Evolutionary conservation across 37 sponge, comb jelly and placozoan genomes (phyloP).

Genomic region (Eunapius fragilis): DNA sequence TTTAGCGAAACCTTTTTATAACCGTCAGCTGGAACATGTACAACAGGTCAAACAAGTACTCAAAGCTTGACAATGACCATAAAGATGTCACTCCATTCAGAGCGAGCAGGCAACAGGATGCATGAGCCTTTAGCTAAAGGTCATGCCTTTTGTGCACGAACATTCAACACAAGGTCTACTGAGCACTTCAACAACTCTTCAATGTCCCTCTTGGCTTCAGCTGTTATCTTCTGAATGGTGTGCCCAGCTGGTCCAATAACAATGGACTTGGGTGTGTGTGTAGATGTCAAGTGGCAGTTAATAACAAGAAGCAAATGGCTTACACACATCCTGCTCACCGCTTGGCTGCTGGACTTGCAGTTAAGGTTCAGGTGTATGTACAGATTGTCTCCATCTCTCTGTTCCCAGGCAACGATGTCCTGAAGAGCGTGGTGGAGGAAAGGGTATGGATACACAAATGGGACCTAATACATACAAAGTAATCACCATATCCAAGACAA

Average conservation of each 20-base stretch:
- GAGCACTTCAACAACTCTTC: conserved; percentile 33
- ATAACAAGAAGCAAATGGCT: not conserved
- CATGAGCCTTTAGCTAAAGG: not conserved
- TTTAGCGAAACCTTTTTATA: too few relatives aligned
- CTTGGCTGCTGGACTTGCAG: conserved; percentile 52
- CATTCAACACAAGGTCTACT: conserved; percentile 58
- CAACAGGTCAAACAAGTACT: not conserved
- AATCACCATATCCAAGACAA: too few relatives aligned
- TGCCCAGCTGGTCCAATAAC: conserved; percentile 68
- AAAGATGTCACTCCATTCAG: not conserved
- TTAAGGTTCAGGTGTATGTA: conserved; percentile 58
- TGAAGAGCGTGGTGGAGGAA: conserved; percentile 7
- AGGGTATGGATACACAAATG: not conserved
- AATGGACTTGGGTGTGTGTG: conserved; percentile 57
- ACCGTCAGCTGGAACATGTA: not conserved
- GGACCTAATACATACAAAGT: not conserved
- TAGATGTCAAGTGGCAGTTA: not conserved
- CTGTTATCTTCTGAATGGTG: conserved; percentile 56
- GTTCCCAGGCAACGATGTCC: conserved; percentile 67
- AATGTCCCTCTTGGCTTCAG: conserved; percentile 66
- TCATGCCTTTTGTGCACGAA: conserved; percentile 30
- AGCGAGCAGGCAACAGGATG: not conserved
- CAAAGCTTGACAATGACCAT: not conserved
- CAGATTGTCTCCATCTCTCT: conserved; percentile 25
- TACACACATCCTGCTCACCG: conserved; percentile 31